A percentile compares a stretch with the other conserved stretches of the same genome.
Evolutionary conservation across 1,140 invertebrate genomes (phyloP).

Genomic region (Habropoda laboriosa): DNA sequence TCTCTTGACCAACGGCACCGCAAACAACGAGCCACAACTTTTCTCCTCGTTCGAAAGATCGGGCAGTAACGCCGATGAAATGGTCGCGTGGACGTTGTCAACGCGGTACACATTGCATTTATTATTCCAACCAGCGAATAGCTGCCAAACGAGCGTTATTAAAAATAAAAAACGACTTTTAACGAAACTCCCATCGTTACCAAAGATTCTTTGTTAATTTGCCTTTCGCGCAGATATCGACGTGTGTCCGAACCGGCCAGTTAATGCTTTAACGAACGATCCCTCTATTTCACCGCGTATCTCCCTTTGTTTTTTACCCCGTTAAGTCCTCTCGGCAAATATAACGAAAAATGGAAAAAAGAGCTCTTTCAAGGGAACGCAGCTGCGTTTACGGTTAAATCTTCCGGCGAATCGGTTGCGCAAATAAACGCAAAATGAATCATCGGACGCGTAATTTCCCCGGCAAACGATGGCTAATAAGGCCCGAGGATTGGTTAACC

Average conservation of each 20-base stretch:
- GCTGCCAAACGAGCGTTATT: background rate
- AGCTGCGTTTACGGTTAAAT: background rate
- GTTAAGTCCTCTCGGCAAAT: too few species aligned
- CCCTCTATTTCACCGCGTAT: background rate
- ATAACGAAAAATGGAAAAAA: too few species aligned
- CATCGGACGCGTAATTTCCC: background rate
- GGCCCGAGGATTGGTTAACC: background rate
- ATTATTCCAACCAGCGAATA: background rate
- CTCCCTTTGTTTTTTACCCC: too few species aligned
- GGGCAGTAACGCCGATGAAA: too few species aligned
- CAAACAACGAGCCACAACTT: background rate
- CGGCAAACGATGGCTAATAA: background rate
- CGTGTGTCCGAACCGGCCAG: background rate
- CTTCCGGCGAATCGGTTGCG: background rate
- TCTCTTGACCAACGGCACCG: too few species aligned
- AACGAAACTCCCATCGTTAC: background rate
- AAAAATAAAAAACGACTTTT: background rate
- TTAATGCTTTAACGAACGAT: constrained; percentile 6
- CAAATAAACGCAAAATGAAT: background rate
- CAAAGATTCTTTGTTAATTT: background rate
- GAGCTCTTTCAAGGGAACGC: background rate
- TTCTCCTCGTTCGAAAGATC: background rate
- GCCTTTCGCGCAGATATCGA: background rate
- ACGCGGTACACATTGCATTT: background rate
- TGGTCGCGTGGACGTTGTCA: too few species aligned